Base-by-base conservation (phyloP, 2,113 vertebrate genomes). In the Hiodon alosoides region DNA sequence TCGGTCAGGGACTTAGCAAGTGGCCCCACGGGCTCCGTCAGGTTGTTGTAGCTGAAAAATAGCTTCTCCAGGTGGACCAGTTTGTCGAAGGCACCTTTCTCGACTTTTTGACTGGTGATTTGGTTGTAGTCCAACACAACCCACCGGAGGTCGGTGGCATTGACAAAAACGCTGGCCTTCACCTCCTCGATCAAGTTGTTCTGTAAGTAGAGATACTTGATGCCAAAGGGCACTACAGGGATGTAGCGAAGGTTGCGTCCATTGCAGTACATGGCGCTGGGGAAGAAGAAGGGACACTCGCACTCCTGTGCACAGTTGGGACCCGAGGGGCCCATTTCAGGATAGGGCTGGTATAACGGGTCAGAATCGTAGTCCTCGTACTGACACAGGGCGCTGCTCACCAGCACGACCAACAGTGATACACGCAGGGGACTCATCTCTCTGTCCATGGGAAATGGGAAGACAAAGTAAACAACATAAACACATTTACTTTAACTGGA, bases 161-260 rank as follows among this genome's bases (percentile, higher is more conserved):
- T 98, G 75, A 97, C 93, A 83, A 99, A 98, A 0, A 96, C 83
- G 0, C 93, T 94, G 9, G 94, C 91, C 61, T 92, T 92, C 81
- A 98, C 95, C 53, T 91, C 86, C 1, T 93, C 91, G 70, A 99
- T 95, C 86, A 92, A 90, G 85, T 99, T 99, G 60, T 90, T 91
- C 80, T 98, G 93, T 71, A 98, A 87, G 85, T 98, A 99, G 73
- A 96, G 92, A 31, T 99, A 99, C 78, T 96, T 96, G 78, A 99
- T 94, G 60, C 93, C 93, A 47, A 91, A 77, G 50, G 97, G 97
- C 9, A 98, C 86, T 16, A 93, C 91, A 0, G 96, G 96, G 52
- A 98, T 86, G 0, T 90, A 94, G 81, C 95, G 94, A 64, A 99
- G 83, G 83, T 95, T 95, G 72, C 96, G 92, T 65, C 89, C 86